phyloP scores from a whole-genome alignment of 2,113 vertebrate genomes.

The Ammodramus savannarum region DNA sequence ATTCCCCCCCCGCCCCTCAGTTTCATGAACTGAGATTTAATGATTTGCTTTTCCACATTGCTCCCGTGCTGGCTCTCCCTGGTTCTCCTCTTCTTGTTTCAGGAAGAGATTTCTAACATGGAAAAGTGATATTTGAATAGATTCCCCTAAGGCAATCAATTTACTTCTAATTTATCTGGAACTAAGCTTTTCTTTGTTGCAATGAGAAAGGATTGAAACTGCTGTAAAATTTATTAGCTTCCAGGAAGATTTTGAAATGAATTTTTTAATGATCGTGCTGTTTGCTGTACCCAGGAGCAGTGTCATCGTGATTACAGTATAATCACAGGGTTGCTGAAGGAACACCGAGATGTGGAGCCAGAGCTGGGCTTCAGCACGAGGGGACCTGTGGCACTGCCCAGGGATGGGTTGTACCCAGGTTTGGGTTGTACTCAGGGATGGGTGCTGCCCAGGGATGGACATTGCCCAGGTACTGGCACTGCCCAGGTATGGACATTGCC shows the following conservation, averaged over 20 bases:
- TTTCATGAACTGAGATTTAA: constrained; percentile 71
- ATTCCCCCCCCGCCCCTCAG: background rate
- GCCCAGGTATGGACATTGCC: background rate
- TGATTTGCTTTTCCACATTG: constrained; percentile 51
- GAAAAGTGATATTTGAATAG: constrained; percentile 79
- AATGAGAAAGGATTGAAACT: constrained; percentile 76
- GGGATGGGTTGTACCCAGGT: background rate
- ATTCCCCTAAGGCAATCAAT: constrained; percentile 80
- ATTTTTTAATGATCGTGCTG: constrained; percentile 72
- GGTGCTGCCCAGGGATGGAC: background rate
- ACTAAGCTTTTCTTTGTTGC: constrained; percentile 80
- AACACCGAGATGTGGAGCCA: constrained; percentile 1
- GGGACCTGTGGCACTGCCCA: background rate
- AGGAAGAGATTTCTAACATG: constrained; percentile 71
- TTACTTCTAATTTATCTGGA: constrained; percentile 84
- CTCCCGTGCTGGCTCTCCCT: constrained; percentile 35
- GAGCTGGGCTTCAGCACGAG: background rate
- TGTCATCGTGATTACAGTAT: constrained; percentile 59
- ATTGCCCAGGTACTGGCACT: too few species aligned
- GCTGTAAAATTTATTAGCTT: constrained; percentile 79
- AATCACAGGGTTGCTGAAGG: constrained; percentile 48
- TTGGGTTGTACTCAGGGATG: background rate
- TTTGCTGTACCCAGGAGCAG: constrained; percentile 72
- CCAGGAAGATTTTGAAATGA: constrained; percentile 78
- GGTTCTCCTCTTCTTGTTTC: constrained; percentile 60